Evolutionary conservation across 2,113 vertebrate species (phyloP).

Genomic region (Morphnarchus princeps): DNA sequence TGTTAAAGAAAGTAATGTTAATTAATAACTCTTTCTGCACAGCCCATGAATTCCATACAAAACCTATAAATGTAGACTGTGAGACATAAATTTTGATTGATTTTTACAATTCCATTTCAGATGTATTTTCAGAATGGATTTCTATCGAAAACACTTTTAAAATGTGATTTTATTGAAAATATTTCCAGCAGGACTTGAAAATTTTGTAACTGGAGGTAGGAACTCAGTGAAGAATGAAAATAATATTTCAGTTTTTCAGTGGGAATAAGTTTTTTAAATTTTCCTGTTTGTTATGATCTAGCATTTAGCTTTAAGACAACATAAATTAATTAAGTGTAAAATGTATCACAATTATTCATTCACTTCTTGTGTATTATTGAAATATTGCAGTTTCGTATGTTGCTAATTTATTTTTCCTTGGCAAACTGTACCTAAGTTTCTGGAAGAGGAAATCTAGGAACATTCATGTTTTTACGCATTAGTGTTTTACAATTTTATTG

Average conservation of each 20-base stretch:
- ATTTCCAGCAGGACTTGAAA: not conserved
- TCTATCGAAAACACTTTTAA: constrained; percentile 36
- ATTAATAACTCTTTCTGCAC: constrained; percentile 47
- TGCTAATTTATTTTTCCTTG: not conserved
- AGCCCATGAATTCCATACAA: constrained; percentile 29
- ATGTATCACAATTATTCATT: not conserved
- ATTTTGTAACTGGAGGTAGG: not conserved
- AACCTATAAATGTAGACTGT: constrained; percentile 34
- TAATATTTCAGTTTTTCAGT: constrained; percentile 34
- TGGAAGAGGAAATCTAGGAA: not conserved
- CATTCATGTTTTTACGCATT: not conserved
- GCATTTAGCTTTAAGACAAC: not conserved
- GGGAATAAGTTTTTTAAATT: not conserved
- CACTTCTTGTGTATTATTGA: not conserved
- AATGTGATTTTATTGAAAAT: constrained; percentile 43
- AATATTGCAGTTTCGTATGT: not conserved
- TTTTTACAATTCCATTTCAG: constrained; percentile 47
- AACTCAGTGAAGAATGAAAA: constrained; percentile 41
- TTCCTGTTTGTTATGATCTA: constrained; percentile 22
- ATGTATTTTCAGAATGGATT: constrained; percentile 25
- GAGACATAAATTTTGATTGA: constrained; percentile 50
- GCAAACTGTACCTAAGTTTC: not conserved
- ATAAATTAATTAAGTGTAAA: not conserved
- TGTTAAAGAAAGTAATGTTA: constrained; percentile 41
- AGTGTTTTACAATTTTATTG: not conserved